A percentile compares a stretch with the other conserved stretches of the same genome.
Conservation (phyloP, 2,888 invertebrate species). For the Heliconius aoede region DNA sequence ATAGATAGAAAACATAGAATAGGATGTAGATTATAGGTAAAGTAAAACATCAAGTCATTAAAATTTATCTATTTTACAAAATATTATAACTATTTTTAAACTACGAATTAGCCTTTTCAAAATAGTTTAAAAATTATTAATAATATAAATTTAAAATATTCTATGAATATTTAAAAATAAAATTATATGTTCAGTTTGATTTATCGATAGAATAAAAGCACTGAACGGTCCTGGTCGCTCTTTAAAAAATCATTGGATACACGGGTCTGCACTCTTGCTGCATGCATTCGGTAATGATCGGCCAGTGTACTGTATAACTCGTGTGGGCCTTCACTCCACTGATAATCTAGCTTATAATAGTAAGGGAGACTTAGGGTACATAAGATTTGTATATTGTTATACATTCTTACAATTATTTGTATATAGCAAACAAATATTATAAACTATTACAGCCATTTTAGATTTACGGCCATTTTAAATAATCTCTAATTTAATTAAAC, state of each 20-base stretch:
- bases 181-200: slow-evolving; percentile 26
- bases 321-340: slow-evolving; percentile 17
- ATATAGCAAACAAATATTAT: background rate
- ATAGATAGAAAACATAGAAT: too few species aligned
- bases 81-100: background rate
- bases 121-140: background rate
- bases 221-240: slow-evolving; percentile 49
- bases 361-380: background rate
- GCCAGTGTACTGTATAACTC: slow-evolving; percentile 32
- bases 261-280: slow-evolving; percentile 55
- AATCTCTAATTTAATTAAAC: too few species aligned
- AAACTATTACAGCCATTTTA: background rate
- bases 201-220: slow-evolving; percentile 39
- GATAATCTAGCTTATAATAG: background rate
- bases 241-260: slow-evolving; percentile 60
- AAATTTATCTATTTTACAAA: too few species aligned
- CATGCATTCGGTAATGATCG: slow-evolving; percentile 49
- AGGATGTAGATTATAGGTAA: too few species aligned
- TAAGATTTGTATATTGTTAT: background rate
- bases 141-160: slow-evolving; percentile 3
- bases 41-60: too few species aligned
- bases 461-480: too few species aligned
- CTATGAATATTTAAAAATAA: background rate
- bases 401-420: background rate
- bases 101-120: background rate